Evolutionary conservation across 2,113 vertebrate species (phyloP).

Genomic region (Myotis lucifugus): DNA sequence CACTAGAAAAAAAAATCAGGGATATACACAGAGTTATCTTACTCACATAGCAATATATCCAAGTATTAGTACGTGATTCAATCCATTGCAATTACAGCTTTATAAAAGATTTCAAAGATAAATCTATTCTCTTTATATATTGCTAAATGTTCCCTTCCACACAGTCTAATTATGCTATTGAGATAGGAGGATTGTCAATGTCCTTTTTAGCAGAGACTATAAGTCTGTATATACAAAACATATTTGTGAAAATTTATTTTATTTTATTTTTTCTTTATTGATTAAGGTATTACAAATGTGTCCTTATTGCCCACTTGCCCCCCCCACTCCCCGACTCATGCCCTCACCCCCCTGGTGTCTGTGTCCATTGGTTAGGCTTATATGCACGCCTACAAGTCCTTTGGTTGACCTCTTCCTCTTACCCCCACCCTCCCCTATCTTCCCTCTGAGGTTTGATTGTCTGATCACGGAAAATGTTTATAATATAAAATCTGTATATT

Average conservation of each 20-base stretch:
- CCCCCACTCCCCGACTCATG: too few species aligned
- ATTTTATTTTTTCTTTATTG: background rate
- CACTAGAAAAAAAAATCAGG: background rate
- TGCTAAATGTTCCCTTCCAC: background rate
- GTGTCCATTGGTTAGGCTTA: too few species aligned
- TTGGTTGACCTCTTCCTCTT: too few species aligned
- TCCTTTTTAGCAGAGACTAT: background rate
- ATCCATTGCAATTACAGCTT: background rate
- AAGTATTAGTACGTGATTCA: background rate
- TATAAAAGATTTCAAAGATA: constrained; percentile 9
- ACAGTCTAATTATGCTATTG: background rate
- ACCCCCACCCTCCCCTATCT: too few species aligned
- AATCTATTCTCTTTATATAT: background rate
- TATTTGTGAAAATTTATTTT: background rate
- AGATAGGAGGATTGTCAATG: background rate
- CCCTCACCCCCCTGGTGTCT: too few species aligned
- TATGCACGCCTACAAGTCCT: too few species aligned
- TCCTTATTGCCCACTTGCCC: too few species aligned
- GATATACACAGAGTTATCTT: background rate
- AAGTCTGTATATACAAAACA: background rate
- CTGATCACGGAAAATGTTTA: background rate
- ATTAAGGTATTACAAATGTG: too few species aligned
- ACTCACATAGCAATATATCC: background rate
- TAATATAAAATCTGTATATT: background rate
- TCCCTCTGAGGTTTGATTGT: too few species aligned